phyloP scores from a whole-genome alignment of 2,113 vertebrate species.

The Podocnemis expansa region DNA sequence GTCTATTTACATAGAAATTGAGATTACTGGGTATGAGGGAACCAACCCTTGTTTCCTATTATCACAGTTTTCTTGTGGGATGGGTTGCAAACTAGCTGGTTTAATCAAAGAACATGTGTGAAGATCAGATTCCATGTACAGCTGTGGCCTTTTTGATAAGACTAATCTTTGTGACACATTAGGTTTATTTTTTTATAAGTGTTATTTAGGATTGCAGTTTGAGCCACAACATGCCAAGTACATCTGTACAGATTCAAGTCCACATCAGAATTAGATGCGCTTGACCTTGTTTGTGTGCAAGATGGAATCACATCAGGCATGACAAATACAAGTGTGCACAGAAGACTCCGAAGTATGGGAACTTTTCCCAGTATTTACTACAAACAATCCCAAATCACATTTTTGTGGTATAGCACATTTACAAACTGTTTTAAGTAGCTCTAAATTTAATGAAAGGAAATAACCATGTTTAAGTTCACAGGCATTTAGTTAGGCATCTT shows the following conservation, averaged over 20 bases:
- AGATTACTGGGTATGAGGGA: not conserved
- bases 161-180: not conserved
- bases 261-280: not conserved
- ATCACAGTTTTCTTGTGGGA: not conserved
- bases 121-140: slow-evolving; percentile 28
- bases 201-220: slow-evolving; percentile 32
- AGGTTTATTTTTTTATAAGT: not conserved
- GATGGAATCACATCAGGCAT: not conserved
- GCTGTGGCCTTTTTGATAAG: not conserved
- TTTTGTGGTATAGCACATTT: slow-evolving; percentile 27
- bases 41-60: not conserved
- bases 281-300: not conserved
- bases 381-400: slow-evolving; percentile 49
- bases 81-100: slow-evolving; percentile 13
- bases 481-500: slow-evolving; percentile 53
- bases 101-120: not conserved
- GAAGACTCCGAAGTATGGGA: not conserved
- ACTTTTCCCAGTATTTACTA: slow-evolving; percentile 62
- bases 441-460: slow-evolving; percentile 35
- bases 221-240: not conserved
- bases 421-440: slow-evolving; percentile 26
- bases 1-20: not conserved
- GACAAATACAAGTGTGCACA: not conserved
- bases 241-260: slow-evolving; percentile 47
- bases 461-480: slow-evolving; percentile 64